A percentile compares a stretch with the other conserved stretches of the same genome.
These are phyloP conservation scores for Sterrhoptilus dennistouni DNA, from an alignment of 2,113 vertebrate genomes.

Conservation along the genomic window DNA sequence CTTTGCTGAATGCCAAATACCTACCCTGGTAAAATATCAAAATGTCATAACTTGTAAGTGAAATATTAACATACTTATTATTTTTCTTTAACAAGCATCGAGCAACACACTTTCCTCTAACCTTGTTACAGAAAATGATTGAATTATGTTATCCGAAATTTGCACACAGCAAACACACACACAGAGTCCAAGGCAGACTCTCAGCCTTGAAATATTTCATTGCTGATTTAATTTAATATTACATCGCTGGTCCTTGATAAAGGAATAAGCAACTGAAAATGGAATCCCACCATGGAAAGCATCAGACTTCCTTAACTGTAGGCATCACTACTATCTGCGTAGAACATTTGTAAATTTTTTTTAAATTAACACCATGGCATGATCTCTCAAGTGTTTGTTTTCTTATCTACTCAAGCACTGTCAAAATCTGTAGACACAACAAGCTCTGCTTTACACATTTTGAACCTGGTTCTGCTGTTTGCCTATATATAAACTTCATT, in stretches of 20 bases:
- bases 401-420: not conserved
- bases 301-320: not conserved
- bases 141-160: slow-evolving; percentile 21
- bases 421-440: not conserved
- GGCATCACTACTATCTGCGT: not conserved
- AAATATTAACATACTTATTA: slow-evolving; percentile 15
- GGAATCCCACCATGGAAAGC: not conserved
- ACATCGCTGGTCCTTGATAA: not conserved
- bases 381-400: not conserved
- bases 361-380: not conserved
- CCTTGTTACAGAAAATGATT: not conserved
- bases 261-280: not conserved
- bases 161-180: not conserved
- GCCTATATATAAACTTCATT: not conserved
- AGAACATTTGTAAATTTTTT: not conserved
- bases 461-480: not conserved
- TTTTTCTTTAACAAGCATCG: slow-evolving; percentile 5
- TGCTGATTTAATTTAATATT: not conserved
- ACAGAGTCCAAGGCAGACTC: not conserved
- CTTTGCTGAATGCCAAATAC: not conserved
- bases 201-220: not conserved
- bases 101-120: not conserved
- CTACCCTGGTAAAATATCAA: not conserved
- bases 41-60: not conserved
- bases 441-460: not conserved